Conservation (phyloP, 2,113 vertebrate genomes). For the Puntigrus tetrazona region DNA sequence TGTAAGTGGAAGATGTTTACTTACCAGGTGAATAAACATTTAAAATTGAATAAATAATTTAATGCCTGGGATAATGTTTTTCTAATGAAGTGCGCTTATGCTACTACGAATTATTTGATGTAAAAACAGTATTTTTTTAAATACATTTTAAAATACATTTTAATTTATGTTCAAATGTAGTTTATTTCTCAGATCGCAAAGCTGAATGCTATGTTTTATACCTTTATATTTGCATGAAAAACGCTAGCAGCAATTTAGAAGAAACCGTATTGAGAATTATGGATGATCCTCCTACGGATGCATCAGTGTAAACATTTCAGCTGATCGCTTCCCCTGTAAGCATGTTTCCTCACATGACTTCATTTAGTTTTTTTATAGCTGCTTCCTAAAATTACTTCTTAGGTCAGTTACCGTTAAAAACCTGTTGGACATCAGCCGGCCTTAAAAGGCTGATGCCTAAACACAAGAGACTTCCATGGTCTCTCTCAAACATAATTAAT, state of each 20-base stretch:
- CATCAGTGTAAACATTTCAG: background rate
- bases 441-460: background rate
- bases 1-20: background rate
- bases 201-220: background rate
- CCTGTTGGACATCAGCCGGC: background rate
- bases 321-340: constrained; percentile 3
- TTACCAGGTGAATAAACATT: background rate
- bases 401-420: background rate
- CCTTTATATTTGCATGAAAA: background rate
- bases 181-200: background rate
- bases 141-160: too few species aligned
- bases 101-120: too few species aligned
- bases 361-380: background rate
- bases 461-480: constrained; percentile 11
- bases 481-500: constrained; percentile 18
- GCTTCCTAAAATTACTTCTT: constrained; percentile 11
- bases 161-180: background rate
- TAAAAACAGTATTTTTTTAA: background rate
- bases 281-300: background rate
- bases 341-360: background rate
- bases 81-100: background rate
- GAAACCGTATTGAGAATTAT: background rate
- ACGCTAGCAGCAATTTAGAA: background rate
- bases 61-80: background rate
- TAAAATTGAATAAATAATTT: background rate